These are phyloP conservation scores for Eurois occulta DNA, from an alignment of 2,888 invertebrate species.

Conservation along the genomic window DNA sequence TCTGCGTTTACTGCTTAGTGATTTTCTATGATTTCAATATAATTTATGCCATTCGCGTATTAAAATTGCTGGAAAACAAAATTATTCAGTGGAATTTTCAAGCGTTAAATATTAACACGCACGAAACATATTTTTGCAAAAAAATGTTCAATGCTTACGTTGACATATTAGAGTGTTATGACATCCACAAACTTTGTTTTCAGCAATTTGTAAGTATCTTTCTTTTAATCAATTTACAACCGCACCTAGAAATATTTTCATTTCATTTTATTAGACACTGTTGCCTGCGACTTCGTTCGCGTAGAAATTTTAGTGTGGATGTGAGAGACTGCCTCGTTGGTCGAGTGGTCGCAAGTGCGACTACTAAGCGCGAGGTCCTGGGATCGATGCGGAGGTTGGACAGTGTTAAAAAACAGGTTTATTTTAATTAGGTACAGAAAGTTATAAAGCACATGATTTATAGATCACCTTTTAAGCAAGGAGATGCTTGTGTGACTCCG, in stretches of 20 bases:
- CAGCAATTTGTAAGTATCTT: background rate
- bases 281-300: no score
- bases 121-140: background rate
- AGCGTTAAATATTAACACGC: background rate
- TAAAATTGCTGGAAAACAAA: conserved; percentile 35
- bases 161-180: conserved; percentile 32
- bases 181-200: conserved; percentile 1
- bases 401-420: no score
- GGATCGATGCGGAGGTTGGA: no score
- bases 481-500: no score
- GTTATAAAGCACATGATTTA: no score
- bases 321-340: no score
- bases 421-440: no score
- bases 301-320: no score
- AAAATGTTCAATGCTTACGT: conserved; percentile 29
- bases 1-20: background rate
- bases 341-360: no score
- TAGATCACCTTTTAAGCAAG: no score
- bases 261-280: no score
- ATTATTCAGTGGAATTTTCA: conserved; percentile 35
- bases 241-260: background rate
- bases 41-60: conserved; percentile 16
- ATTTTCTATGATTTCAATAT: conserved; percentile 38
- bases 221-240: background rate
- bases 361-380: no score